Evolutionary conservation across 2,888 invertebrate species (phyloP).

Genomic region (Orthonevra nobilis): DNA sequence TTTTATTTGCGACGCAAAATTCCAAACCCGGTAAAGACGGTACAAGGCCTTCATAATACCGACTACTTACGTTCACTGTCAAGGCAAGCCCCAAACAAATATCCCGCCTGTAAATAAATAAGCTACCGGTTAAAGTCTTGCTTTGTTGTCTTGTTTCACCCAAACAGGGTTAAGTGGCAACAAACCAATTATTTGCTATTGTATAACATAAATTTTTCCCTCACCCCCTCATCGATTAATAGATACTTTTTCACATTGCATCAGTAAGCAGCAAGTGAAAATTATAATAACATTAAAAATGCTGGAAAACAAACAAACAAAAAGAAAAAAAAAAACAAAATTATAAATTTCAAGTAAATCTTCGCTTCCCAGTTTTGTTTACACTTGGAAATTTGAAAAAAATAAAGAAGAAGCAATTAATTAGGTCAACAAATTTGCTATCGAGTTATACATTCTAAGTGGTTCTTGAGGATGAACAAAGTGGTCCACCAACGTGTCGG

Average conservation of each 20-base stretch:
- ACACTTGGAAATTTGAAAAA: constrained; percentile 10
- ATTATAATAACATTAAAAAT: constrained; percentile 27
- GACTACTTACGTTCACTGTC: constrained; percentile 30
- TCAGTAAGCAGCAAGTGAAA: neutral
- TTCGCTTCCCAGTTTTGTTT: neutral
- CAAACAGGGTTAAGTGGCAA: constrained; percentile 6
- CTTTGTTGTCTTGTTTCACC: neutral
- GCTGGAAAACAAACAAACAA: constrained; percentile 3
- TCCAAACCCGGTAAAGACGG: constrained; percentile 18
- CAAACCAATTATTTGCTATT: constrained; percentile 5
- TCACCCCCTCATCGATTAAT: constrained; percentile 17
- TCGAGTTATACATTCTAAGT: too few relatives aligned
- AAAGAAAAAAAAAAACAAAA: neutral
- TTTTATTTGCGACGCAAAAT: constrained; percentile 11
- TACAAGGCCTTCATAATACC: constrained; percentile 3
- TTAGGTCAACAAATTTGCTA: too few relatives aligned
- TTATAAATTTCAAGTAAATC: constrained; percentile 5
- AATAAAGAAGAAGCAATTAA: too few relatives aligned
- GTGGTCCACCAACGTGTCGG: too few relatives aligned
- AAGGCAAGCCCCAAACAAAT: constrained; percentile 24
- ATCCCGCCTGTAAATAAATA: constrained; percentile 1
- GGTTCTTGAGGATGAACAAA: too few relatives aligned
- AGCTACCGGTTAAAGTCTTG: too few relatives aligned
- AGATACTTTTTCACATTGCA: neutral
- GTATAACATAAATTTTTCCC: constrained; percentile 25